These are phyloP conservation scores for Periophthalmus modestus DNA, from an alignment of 2,113 vertebrate species.

Conservation along the genomic window DNA sequence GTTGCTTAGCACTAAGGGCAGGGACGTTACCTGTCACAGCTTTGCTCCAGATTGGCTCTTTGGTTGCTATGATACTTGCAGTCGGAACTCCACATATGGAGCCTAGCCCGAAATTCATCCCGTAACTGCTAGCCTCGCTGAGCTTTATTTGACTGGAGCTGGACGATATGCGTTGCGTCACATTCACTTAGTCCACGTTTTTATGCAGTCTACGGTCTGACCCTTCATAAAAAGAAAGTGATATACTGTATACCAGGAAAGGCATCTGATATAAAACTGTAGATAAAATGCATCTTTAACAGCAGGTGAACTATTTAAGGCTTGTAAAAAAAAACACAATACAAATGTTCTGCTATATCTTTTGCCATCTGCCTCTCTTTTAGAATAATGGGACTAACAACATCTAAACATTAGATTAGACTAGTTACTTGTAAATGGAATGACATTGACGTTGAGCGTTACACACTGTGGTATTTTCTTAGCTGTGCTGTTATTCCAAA, in stretches of 20 bases:
- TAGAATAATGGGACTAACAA: not conserved
- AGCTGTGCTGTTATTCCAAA: conserved; percentile 37
- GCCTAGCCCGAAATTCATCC: too few relatives aligned
- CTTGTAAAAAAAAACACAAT: not conserved
- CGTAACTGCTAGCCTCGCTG: too few relatives aligned
- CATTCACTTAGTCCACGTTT: too few relatives aligned
- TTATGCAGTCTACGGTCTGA: too few relatives aligned
- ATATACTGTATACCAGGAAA: not conserved
- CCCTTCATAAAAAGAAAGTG: not conserved
- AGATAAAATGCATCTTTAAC: not conserved
- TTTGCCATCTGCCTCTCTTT: not conserved
- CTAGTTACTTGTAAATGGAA: conserved; percentile 9
- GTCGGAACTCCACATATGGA: too few relatives aligned
- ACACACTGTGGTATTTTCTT: conserved; percentile 36
- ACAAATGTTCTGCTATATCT: not conserved
- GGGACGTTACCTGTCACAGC: too few relatives aligned
- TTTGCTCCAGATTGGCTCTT: too few relatives aligned
- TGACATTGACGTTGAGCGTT: conserved; percentile 3
- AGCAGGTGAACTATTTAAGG: not conserved
- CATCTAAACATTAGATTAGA: not conserved
- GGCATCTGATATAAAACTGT: not conserved
- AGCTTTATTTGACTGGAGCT: too few relatives aligned
- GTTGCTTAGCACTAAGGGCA: too few relatives aligned
- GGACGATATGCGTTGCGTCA: too few relatives aligned
- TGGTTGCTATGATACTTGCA: too few relatives aligned